A percentile compares a stretch with the other conserved stretches of the same genome.
Conservation (phyloP, 2,797 vertebrate genomes). For the Galagoides demidoff region DNA sequence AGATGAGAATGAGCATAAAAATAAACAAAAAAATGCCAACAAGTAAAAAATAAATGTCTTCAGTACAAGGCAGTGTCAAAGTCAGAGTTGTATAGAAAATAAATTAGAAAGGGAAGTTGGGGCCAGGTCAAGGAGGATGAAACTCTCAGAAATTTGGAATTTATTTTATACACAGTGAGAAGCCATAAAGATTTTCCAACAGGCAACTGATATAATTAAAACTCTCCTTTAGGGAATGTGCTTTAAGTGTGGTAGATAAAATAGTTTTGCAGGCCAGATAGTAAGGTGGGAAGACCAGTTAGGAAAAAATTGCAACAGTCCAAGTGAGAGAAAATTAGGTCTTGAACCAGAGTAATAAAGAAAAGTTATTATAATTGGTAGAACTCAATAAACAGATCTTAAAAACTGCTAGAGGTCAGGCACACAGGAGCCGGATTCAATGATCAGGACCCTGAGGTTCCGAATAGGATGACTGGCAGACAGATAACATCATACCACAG, state of each 20-base stretch:
- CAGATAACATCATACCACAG: not conserved
- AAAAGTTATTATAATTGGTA: constrained; percentile 1
- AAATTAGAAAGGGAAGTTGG: not conserved
- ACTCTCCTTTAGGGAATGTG: not conserved
- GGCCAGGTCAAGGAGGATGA: not conserved
- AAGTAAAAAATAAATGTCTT: not conserved
- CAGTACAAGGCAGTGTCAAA: not conserved
- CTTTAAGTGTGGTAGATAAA: not conserved
- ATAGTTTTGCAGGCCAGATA: not conserved
- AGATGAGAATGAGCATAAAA: not conserved
- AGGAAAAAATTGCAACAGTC: constrained; percentile 32
- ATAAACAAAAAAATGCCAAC: not conserved
- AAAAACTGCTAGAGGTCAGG: not conserved
- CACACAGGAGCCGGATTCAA: not conserved
- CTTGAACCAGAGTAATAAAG: not conserved
- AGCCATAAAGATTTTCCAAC: not conserved
- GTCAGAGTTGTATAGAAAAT: not conserved
- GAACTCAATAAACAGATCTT: constrained; percentile 3
- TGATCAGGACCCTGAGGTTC: not conserved
- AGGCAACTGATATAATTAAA: constrained; percentile 5
- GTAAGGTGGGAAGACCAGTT: not conserved
- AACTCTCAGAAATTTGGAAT: not conserved
- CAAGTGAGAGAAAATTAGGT: constrained; percentile 15
- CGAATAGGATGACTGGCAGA: not conserved
- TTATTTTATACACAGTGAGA: not conserved